Evolutionary conservation across 2,113 vertebrate genomes (phyloP), one percentile per base, ranked within the genome.

Genomic region (Dolichallabes microphthalmus): DNA sequence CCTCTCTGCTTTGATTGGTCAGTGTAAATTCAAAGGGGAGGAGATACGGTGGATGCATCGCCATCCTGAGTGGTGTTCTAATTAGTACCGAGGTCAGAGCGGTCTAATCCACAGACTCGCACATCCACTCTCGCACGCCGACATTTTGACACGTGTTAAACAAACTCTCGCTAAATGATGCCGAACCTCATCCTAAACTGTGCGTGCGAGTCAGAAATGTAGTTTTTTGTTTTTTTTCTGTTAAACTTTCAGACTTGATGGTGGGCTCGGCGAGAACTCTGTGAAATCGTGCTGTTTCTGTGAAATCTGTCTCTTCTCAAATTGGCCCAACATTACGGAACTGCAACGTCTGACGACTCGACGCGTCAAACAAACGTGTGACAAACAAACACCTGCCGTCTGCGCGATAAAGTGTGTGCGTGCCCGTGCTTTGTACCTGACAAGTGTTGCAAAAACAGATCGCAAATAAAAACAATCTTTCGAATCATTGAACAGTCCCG

Each of bases 301-400:
- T 85, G 76, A 80, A 85, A 69, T 60, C 45, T 55, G 53, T 84
- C 63, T 60, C 71, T 85, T 69, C 85, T 74, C 55, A 80, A 69
- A 86, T 81, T 81, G 80, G 68, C 63, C 25, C 63, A 27, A 58
- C 75, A 74, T 74, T 76, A 55, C 58, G 12, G 74, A 68, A 77
- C 20, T 20, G 57, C 68, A 52, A 35, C 55, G 68, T 58, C 85
- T 81, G 85, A 66, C 78, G 30, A 25, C 57, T 86, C 80, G 57
- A 61, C 4, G 61, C 52, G 63, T n/a, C n/a, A n/a, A n/a, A n/a
- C n/a, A n/a, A 81, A 86, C 12, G 68, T 73, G 78, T 74, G 78
- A 86, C 63, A 77, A 78, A 78, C 66, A 81, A 81, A 85, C 64
- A 73, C 84, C 77, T 85, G 84, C 76, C 53, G 39, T 61, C 77